Percentiles rank a stretch among this genome's conserved stretches.
Conservation (phyloP, 2,113 vertebrate genomes). For the Pogonocichla stellata region DNA sequence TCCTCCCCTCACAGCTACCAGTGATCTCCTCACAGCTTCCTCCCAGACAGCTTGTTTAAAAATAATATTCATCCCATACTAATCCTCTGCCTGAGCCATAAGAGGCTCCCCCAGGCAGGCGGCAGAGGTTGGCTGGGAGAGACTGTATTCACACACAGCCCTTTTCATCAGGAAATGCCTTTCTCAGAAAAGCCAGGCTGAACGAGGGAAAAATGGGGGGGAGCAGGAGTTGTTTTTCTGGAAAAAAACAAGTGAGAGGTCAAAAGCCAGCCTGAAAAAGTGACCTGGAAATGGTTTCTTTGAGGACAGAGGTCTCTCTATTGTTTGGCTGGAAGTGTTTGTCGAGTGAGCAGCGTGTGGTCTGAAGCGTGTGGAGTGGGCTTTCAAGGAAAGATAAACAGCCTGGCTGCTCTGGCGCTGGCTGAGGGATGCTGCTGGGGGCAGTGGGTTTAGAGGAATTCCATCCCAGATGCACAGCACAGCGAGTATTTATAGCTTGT, state of each 20-base stretch:
- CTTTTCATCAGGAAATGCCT: constrained; percentile 75
- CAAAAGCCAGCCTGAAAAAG: constrained; percentile 62
- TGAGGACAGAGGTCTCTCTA: constrained; percentile 65
- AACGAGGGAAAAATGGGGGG: constrained; percentile 31
- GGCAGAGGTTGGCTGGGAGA: constrained; percentile 43
- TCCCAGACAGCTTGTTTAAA: constrained; percentile 62
- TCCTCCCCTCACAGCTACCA: constrained; percentile 25
- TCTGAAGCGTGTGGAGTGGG: constrained; percentile 42
- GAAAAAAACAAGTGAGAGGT: constrained; percentile 67
- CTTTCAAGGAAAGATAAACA: constrained; percentile 76
- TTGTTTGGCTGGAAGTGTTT: constrained; percentile 63
- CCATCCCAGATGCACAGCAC: neutral
- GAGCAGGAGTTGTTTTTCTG: constrained; percentile 74
- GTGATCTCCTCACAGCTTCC: constrained; percentile 61
- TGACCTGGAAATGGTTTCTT: constrained; percentile 70
- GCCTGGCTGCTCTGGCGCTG: neutral
- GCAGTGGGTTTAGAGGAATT: constrained; percentile 35
- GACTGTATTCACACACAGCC: constrained; percentile 44
- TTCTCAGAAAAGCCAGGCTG: constrained; percentile 64
- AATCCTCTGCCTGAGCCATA: constrained; percentile 34
- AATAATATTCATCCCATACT: constrained; percentile 6
- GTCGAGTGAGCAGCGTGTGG: constrained; percentile 50
- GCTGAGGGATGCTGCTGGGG: constrained; percentile 40
- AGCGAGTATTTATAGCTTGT: constrained; percentile 33
- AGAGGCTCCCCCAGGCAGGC: constrained; percentile 34